Conservation (phyloP, 2,888 invertebrate genomes). For the Eremobia ochroleuca region DNA sequence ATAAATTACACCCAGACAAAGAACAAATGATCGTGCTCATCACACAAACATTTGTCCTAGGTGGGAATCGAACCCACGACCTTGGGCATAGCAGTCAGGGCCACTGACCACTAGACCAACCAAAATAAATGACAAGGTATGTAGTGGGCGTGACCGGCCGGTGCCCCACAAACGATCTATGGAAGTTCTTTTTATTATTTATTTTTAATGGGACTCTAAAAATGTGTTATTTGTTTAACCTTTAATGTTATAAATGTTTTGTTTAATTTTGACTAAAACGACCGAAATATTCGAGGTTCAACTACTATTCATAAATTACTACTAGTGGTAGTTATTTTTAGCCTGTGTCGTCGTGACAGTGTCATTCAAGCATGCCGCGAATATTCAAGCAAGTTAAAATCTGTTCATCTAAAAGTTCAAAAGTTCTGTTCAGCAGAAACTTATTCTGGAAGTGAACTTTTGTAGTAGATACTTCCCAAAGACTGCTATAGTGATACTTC, state of each 20-base stretch:
- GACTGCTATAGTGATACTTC: too few species aligned
- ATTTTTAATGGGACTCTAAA: neutral
- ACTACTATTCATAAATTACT: constrained; percentile 10
- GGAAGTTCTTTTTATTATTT: neutral
- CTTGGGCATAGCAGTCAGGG: too few species aligned
- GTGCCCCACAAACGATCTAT: neutral
- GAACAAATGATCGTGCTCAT: too few species aligned
- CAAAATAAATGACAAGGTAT: neutral
- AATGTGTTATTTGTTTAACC: neutral
- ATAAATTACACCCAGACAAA: too few species aligned
- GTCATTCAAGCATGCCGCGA: neutral
- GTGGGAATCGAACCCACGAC: too few species aligned
- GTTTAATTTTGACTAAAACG: neutral
- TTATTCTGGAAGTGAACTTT: neutral
- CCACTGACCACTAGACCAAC: too few species aligned
- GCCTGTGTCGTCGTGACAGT: neutral
- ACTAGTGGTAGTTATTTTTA: constrained; percentile 15
- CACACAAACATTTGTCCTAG: too few species aligned
- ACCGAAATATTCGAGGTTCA: neutral
- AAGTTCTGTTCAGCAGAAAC: neutral
- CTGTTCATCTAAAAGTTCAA: neutral
- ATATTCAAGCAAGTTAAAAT: neutral
- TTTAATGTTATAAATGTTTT: neutral
- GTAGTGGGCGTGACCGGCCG: neutral
- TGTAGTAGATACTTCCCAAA: neutral